A percentile compares a stretch with the other conserved stretches of the same genome.
These are phyloP conservation scores for Polyommatus icarus DNA, from an alignment of 2,888 invertebrate species.

Conservation along the genomic window DNA sequence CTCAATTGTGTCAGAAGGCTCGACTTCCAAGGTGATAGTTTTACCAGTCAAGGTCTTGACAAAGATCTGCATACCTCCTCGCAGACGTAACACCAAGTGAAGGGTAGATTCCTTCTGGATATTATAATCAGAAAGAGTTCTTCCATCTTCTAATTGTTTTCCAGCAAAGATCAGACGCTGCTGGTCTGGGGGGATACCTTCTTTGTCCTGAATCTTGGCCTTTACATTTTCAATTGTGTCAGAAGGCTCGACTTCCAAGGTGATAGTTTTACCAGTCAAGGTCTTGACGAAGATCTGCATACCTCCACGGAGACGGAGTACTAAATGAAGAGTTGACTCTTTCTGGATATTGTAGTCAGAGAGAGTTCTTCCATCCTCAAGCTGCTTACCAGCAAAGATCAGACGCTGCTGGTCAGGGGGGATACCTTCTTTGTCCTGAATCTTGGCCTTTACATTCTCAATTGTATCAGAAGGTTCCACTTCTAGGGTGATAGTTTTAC, in stretches of 20 bases:
- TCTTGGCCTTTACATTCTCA: constrained; percentile 54
- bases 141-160: constrained; percentile 57
- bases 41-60: constrained; percentile 58
- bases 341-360: constrained; percentile 58
- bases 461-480: constrained; percentile 54
- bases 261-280: constrained; percentile 53
- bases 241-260: constrained; percentile 56
- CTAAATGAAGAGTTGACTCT: constrained; percentile 54
- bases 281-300: constrained; percentile 60
- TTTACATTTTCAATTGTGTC: constrained; percentile 69
- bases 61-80: constrained; percentile 67
- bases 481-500: constrained; percentile 50
- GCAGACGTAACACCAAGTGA: constrained; percentile 50
- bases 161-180: constrained; percentile 77
- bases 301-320: constrained; percentile 53
- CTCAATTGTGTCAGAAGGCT: constrained; percentile 57
- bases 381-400: constrained; percentile 55
- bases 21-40: constrained; percentile 52
- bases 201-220: constrained; percentile 67
- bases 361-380: constrained; percentile 56
- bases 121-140: constrained; percentile 53
- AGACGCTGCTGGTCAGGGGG: constrained; percentile 53
- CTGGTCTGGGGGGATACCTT: constrained; percentile 79
- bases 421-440: constrained; percentile 48
- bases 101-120: constrained; percentile 58